phyloP scores from a whole-genome alignment of 2,888 invertebrate genomes.

The Spicauda simplicius region DNA sequence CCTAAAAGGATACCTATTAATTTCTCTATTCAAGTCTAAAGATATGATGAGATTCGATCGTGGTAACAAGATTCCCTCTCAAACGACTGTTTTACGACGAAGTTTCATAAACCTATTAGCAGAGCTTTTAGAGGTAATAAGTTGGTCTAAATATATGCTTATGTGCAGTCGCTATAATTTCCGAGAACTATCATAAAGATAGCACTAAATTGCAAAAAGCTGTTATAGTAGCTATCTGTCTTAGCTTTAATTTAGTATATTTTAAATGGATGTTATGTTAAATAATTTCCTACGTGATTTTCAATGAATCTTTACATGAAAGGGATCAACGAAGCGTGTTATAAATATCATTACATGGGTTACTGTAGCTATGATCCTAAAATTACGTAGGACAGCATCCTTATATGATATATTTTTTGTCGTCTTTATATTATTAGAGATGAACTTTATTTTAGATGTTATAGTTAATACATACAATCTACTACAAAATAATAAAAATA shows the following conservation, averaged over 20 bases:
- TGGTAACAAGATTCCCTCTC: no score
- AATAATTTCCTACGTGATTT: not conserved
- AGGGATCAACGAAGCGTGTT: constrained; percentile 1
- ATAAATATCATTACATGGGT: constrained; percentile 1
- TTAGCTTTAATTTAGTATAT: not conserved
- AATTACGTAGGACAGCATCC: not conserved
- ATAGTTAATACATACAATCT: no score
- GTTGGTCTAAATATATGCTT: not conserved
- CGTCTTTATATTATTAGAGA: no score
- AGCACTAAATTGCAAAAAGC: not conserved
- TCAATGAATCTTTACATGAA: not conserved
- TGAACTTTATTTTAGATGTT: no score
- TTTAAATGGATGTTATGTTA: not conserved
- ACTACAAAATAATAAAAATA: no score
- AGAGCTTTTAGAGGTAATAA: no score
- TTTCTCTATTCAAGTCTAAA: no score
- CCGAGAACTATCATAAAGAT: not conserved
- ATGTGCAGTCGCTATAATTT: not conserved
- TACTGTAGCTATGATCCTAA: not conserved
- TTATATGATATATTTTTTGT: no score
- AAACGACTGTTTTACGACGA: not conserved
- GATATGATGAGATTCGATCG: no score
- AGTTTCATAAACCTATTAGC: not conserved
- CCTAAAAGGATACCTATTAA: no score
- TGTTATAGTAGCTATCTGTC: not conserved